A percentile compares a stretch with the other conserved stretches of the same genome.
Conservation (phyloP, 2,797 vertebrate genomes). For the Tauraco hartlaubi region DNA sequence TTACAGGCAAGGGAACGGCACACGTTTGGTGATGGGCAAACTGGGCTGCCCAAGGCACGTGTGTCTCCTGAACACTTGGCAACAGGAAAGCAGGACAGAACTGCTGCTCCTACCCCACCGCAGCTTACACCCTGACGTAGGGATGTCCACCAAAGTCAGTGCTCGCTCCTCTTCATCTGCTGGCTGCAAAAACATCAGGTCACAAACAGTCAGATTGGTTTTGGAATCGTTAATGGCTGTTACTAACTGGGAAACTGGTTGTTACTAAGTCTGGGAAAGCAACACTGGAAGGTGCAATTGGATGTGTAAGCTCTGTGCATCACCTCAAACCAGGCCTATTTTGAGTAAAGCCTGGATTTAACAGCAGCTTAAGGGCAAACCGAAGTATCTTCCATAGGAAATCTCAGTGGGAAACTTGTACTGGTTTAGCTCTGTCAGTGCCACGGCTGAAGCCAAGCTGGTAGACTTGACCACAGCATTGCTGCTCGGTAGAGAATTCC, state of each 20-base stretch:
- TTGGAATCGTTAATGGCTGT: not conserved
- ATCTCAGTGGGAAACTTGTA: not conserved
- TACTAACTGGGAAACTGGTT: too few species aligned
- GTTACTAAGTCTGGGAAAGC: not conserved
- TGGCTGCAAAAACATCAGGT: not conserved
- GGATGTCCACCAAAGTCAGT: accelerated
- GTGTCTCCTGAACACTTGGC: not conserved
- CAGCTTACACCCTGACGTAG: not conserved
- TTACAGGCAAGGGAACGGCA: not conserved
- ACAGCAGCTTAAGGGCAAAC: not conserved
- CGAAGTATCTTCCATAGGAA: not conserved
- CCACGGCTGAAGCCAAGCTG: not conserved
- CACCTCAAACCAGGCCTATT: not conserved
- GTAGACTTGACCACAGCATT: not conserved
- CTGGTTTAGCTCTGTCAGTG: not conserved
- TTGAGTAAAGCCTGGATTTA: not conserved
- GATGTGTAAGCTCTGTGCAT: not conserved
- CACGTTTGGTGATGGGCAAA: accelerated
- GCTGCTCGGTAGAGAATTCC: not conserved
- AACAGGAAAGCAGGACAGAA: not conserved
- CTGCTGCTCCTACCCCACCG: not conserved
- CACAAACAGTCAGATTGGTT: not conserved
- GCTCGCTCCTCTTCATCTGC: not conserved
- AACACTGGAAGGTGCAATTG: not conserved
- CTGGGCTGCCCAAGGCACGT: not conserved